Conservation (phyloP, 2,888 invertebrate genomes). For the Unio delphinus region DNA sequence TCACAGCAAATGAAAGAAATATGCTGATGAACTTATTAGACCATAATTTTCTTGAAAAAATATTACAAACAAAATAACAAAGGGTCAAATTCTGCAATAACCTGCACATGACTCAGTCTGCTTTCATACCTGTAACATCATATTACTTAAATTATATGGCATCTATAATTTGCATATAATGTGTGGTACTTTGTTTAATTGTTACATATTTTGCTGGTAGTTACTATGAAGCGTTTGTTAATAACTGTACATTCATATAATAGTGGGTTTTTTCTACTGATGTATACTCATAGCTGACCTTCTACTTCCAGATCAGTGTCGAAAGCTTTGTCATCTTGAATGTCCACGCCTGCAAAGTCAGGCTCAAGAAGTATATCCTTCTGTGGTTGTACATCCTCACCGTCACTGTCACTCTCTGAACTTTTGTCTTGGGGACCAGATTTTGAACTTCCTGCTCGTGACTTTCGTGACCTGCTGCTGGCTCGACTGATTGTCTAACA, state of each 20-base stretch:
- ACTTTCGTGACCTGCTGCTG: constrained; percentile 49
- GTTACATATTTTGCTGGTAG: background rate
- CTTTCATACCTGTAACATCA: no score
- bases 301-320: constrained; percentile 69
- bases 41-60: no score
- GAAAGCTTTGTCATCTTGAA: constrained; percentile 64
- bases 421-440: constrained; percentile 37
- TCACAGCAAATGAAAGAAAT: no score
- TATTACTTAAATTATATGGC: no score
- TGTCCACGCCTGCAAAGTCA: constrained; percentile 47
- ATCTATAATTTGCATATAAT: background rate
- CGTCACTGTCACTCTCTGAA: constrained; percentile 53
- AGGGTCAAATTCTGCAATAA: no score
- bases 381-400: constrained; percentile 24
- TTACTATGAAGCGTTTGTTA: background rate
- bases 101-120: no score
- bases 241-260: background rate
- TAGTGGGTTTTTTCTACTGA: background rate
- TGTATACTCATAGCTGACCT: constrained; percentile 38
- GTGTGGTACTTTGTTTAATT: constrained; percentile 13
- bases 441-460: constrained; percentile 46
- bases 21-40: no score
- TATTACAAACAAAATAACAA: no score
- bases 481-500: constrained; percentile 58
- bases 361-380: constrained; percentile 19